phyloP scores from a whole-genome alignment of 1,140 invertebrate genomes.

The Saccostrea glomerata region DNA sequence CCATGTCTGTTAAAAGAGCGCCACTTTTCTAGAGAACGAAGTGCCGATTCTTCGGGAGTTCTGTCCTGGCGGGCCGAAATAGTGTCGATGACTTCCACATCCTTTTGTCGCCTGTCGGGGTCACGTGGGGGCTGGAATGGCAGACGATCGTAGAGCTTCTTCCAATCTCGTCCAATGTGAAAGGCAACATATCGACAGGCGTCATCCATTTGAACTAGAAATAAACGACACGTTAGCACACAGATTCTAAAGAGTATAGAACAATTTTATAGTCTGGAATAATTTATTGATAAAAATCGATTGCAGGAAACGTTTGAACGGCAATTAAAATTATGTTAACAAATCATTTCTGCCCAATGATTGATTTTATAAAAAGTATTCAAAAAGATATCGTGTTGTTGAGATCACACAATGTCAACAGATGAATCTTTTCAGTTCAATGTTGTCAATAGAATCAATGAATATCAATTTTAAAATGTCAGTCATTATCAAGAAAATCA shows the following conservation, averaged over 20 bases:
- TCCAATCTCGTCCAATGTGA: conserved; percentile 60
- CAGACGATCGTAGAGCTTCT: conserved; percentile 58
- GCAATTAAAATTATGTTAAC: not conserved
- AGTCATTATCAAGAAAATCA: conserved; percentile 9
- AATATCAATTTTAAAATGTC: conserved; percentile 18
- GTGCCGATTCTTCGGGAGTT: conserved; percentile 58
- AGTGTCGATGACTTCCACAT: conserved; percentile 57
- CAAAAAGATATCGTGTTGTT: not conserved
- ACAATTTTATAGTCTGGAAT: not conserved
- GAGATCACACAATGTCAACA: not conserved
- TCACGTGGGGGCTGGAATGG: conserved; percentile 61
- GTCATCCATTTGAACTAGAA: conserved; percentile 57
- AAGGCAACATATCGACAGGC: conserved; percentile 58
- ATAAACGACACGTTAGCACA: not conserved
- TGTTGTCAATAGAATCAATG: conserved; percentile 3
- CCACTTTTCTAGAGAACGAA: conserved; percentile 61
- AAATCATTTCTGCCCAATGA: not conserved
- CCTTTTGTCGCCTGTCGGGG: conserved; percentile 50
- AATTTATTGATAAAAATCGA: not conserved
- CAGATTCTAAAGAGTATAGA: not conserved
- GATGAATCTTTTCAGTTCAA: conserved; percentile 13
- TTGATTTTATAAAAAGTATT: not conserved
- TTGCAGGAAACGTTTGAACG: conserved; percentile 7
- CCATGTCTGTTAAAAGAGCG: conserved; percentile 57
- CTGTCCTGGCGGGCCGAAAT: conserved; percentile 55